Percentiles rank a stretch among this genome's conserved stretches.
Conservation (phyloP, 2,113 vertebrate genomes). For the Perca schrenkii region DNA sequence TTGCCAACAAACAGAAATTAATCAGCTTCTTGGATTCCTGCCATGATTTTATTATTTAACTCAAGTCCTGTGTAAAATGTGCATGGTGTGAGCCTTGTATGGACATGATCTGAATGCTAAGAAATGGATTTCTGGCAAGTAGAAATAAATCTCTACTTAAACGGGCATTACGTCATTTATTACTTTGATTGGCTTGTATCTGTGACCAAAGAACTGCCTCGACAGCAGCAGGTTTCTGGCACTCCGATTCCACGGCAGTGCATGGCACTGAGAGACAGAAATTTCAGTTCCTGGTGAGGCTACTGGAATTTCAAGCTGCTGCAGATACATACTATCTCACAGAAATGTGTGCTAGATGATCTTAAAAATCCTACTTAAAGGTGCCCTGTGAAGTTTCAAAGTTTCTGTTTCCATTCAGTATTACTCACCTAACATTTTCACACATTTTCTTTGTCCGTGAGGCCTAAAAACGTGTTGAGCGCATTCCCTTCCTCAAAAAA, state of each 20-base stretch:
- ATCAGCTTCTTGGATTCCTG: conserved; percentile 64
- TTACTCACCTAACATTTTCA: background rate
- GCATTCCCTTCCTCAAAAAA: background rate
- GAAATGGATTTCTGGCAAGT: conserved; percentile 21
- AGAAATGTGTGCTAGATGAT: background rate
- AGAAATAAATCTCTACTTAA: conserved; percentile 1
- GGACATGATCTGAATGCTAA: conserved; percentile 10
- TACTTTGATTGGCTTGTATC: conserved; percentile 25
- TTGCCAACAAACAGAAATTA: conserved; percentile 58
- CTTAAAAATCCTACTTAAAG: background rate
- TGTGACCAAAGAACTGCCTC: conserved; percentile 12
- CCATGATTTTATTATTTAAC: conserved; percentile 61
- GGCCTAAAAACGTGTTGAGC: background rate
- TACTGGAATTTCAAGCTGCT: conserved; percentile 5
- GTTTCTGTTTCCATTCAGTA: background rate
- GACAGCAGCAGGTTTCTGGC: conserved; percentile 28
- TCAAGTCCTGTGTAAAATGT: conserved; percentile 47
- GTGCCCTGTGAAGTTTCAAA: background rate
- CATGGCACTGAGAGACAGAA: conserved; percentile 17
- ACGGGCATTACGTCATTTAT: conserved; percentile 8
- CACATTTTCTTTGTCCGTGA: background rate
- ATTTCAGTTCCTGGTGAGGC: conserved; percentile 20
- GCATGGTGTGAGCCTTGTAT: conserved; percentile 43
- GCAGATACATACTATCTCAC: conserved; percentile 6
- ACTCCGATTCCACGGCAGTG: conserved; percentile 8